Evolutionary conservation across 2,888 invertebrate species (phyloP).

Genomic region (Parthenolecanium corni): DNA sequence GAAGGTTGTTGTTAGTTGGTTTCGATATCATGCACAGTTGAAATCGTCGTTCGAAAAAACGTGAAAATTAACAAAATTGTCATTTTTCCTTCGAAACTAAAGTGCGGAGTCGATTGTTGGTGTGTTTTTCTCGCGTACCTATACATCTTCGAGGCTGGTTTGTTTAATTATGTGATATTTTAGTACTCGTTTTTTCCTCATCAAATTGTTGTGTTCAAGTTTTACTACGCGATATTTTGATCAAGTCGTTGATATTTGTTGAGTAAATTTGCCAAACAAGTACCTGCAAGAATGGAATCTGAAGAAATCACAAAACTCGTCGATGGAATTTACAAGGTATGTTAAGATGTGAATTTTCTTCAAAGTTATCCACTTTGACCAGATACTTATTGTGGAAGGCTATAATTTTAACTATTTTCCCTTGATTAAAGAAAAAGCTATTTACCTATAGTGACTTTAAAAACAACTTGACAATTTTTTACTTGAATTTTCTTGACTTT

Average conservation of each 20-base stretch:
- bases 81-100: neutral
- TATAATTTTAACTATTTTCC: no score
- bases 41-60: neutral
- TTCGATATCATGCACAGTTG: neutral
- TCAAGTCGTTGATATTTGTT: neutral
- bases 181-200: neutral
- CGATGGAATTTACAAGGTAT: slow-evolving; percentile 82
- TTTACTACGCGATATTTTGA: no score
- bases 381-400: neutral
- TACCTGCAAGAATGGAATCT: slow-evolving; percentile 55
- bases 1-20: no score
- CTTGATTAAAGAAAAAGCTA: no score
- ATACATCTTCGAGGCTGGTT: neutral
- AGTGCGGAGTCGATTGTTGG: neutral
- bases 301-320: slow-evolving; percentile 82
- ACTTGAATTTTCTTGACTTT: no score
- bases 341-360: slow-evolving; percentile 31
- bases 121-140: neutral
- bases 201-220: neutral
- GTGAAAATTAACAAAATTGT: neutral
- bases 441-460: no score
- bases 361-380: neutral
- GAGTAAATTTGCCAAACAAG: neutral
- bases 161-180: slow-evolving; percentile 10
- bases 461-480: no score